Evolutionary conservation across 2,797 vertebrate genomes (phyloP).

Genomic region (Melanotaenia boesemani): DNA sequence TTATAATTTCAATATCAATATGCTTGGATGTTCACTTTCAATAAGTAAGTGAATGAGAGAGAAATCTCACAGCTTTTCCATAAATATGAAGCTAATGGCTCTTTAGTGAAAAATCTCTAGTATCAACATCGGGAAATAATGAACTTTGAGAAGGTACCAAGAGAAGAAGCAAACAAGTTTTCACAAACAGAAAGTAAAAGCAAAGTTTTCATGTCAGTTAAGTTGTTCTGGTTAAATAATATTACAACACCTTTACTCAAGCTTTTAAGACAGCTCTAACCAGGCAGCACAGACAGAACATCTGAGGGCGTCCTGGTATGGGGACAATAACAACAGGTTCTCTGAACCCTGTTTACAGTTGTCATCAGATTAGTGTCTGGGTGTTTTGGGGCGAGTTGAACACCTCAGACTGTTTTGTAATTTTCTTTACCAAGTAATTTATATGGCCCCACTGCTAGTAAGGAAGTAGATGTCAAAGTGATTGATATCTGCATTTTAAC

Average conservation of each 20-base stretch:
- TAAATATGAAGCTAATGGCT: background rate
- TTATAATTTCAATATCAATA: conserved; percentile 3
- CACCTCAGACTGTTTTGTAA: too few species aligned
- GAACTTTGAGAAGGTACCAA: background rate
- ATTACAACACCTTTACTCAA: too few species aligned
- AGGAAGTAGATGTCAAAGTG: background rate
- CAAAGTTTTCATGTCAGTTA: too few species aligned
- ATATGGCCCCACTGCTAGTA: too few species aligned
- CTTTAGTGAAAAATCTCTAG: background rate
- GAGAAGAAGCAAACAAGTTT: conserved; percentile 4
- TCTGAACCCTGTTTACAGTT: background rate
- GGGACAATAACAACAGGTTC: background rate
- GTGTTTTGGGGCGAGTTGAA: too few species aligned
- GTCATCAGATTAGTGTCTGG: too few species aligned
- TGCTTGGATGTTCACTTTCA: background rate
- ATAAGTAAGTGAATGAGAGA: background rate
- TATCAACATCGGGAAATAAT: conserved; percentile 1
- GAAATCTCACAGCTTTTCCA: background rate
- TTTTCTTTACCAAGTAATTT: too few species aligned
- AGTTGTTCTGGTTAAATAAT: too few species aligned
- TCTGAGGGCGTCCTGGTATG: background rate
- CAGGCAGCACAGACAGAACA: background rate
- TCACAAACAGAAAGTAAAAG: background rate
- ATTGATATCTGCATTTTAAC: background rate
- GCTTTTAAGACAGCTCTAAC: too few species aligned